Conservation (phyloP, 2,113 vertebrate genomes). For the Bubo scandiacus region DNA sequence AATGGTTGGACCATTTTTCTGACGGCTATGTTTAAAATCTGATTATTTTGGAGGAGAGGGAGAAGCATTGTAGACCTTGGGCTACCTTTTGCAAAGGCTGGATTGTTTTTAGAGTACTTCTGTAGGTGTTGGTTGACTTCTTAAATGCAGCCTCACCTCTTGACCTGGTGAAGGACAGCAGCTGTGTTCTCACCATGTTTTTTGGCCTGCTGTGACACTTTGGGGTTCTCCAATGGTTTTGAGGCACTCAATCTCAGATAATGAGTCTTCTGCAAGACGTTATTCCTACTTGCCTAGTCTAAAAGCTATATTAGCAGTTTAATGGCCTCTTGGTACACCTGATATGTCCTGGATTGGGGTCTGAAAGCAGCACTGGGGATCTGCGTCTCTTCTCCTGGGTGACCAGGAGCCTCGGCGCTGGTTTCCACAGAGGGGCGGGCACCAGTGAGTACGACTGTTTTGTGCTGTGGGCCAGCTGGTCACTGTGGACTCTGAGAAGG, state of each 20-base stretch:
- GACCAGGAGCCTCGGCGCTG: background rate
- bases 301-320: background rate
- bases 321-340: background rate
- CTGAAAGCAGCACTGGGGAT: background rate
- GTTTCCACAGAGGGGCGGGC: background rate
- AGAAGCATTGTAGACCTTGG: background rate
- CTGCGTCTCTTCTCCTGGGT: accelerated
- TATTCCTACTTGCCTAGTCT: background rate
- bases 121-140: conserved; percentile 17
- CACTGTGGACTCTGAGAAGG: background rate
- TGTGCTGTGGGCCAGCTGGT: background rate
- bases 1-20: conserved; percentile 27
- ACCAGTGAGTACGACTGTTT: background rate
- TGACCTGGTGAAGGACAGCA: background rate
- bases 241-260: background rate
- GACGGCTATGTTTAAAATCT: conserved; percentile 42
- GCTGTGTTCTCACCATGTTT: background rate
- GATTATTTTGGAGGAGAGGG: background rate
- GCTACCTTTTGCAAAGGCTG: background rate
- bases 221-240: background rate
- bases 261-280: background rate
- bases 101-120: background rate
- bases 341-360: background rate
- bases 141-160: background rate
- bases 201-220: background rate